Evolutionary conservation across 2,888 invertebrate species (phyloP).

Genomic region (Drosophila siamana): DNA sequence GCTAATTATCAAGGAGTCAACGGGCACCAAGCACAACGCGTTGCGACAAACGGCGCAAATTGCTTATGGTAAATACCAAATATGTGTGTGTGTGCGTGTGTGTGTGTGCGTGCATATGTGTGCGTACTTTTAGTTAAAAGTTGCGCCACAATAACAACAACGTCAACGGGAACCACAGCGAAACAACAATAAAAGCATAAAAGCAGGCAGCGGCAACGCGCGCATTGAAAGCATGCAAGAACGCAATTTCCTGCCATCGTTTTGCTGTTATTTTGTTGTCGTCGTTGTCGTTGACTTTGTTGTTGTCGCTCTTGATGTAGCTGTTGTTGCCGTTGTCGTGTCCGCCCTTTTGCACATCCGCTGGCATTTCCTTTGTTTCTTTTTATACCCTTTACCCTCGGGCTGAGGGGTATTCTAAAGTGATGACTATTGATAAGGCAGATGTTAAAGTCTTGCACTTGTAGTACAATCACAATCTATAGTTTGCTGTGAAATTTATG

Average conservation of each 20-base stretch:
- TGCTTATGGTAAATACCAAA: slow-evolving; percentile 90
- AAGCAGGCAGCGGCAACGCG: slow-evolving; percentile 9
- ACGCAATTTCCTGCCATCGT: slow-evolving; percentile 59
- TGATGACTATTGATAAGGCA: not conserved
- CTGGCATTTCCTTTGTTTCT: slow-evolving; percentile 56
- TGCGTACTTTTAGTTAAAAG: slow-evolving; percentile 15
- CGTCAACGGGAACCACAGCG: slow-evolving; percentile 2
- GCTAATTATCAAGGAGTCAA: slow-evolving; percentile 94
- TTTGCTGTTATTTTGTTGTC: slow-evolving; percentile 29
- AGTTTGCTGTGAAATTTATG: too few relatives aligned
- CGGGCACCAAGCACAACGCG: slow-evolving; percentile 90
- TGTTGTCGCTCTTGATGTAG: slow-evolving; percentile 24
- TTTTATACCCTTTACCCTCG: not conserved
- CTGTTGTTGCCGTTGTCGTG: slow-evolving; percentile 41
- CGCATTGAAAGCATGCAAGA: slow-evolving; percentile 57
- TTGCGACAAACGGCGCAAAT: slow-evolving; percentile 94
- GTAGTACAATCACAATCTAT: too few relatives aligned
- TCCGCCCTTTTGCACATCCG: slow-evolving; percentile 43
- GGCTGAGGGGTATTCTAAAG: not conserved
- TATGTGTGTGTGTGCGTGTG: slow-evolving; percentile 2
- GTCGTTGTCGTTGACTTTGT: slow-evolving; percentile 15
- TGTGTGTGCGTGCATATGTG: slow-evolving; percentile 8
- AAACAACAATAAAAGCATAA: slow-evolving; percentile 28
- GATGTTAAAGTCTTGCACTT: not conserved
- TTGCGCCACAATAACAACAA: slow-evolving; percentile 29